Evolutionary conservation across 2,797 vertebrate genomes (phyloP).

Genomic region (Euthynnus affinis): DNA sequence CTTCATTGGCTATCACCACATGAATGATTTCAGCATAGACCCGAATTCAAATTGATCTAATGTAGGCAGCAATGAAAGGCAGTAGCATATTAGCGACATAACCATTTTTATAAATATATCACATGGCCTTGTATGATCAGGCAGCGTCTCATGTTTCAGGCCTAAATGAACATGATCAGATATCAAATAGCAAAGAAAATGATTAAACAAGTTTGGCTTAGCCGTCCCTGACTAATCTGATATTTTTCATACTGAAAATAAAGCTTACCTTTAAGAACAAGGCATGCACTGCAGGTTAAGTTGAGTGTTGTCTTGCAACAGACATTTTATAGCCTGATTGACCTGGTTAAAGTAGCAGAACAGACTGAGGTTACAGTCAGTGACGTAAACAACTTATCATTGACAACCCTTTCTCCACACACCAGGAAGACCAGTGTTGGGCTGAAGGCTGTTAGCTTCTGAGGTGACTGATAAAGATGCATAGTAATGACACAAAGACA

Average conservation of each 20-base stretch:
- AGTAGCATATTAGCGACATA: no score
- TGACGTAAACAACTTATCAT: conserved; percentile 35
- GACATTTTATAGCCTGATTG: conserved; percentile 53
- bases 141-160: neutral
- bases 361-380: conserved; percentile 6
- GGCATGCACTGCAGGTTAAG: conserved; percentile 18
- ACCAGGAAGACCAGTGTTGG: neutral
- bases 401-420: conserved; percentile 8
- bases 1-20: neutral
- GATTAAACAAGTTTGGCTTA: neutral
- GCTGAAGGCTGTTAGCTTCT: conserved; percentile 10
- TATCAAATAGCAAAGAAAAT: neutral
- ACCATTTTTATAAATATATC: neutral
- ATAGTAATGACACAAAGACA: neutral
- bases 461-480: conserved; percentile 12
- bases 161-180: neutral
- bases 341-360: conserved; percentile 54
- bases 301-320: conserved; percentile 26
- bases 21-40: neutral
- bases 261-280: conserved; percentile 43
- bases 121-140: neutral
- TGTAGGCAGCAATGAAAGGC: neutral
- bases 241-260: conserved; percentile 12
- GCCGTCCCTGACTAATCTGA: neutral
- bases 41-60: neutral